These are phyloP conservation scores for Lipophrys pholis DNA, from an alignment of 2,113 vertebrate species.

Conservation along the genomic window DNA sequence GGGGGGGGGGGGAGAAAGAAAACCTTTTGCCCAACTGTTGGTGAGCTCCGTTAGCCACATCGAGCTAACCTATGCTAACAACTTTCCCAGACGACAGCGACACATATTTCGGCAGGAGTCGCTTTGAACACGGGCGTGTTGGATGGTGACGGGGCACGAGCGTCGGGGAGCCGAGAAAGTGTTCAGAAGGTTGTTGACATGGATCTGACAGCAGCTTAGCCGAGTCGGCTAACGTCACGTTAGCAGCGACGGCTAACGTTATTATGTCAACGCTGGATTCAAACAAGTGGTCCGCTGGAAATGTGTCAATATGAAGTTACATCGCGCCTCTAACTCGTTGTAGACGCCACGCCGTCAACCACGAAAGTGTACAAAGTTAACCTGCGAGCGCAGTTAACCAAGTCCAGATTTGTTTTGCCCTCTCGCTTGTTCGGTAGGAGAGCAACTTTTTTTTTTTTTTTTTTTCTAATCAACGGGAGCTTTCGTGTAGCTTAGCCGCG, in stretches of 20 bases:
- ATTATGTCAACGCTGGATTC: slow-evolving; percentile 45
- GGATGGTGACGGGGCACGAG: background rate
- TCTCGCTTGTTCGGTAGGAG: background rate
- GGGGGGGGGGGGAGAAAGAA: no score
- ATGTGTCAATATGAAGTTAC: slow-evolving; percentile 16
- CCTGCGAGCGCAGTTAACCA: no score
- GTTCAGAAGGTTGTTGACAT: background rate
- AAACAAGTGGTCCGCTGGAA: slow-evolving; percentile 70
- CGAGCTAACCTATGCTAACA: slow-evolving; percentile 25
- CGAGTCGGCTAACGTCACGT: slow-evolving; percentile 40
- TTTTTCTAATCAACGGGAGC: slow-evolving; percentile 15
- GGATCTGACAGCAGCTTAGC: slow-evolving; percentile 56
- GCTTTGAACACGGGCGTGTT: background rate
- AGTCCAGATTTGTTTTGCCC: background rate
- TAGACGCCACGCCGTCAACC: background rate
- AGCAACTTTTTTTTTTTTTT: slow-evolving; percentile 37
- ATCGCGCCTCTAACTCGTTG: background rate
- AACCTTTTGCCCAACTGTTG: slow-evolving; percentile 27
- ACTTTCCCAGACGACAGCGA: slow-evolving; percentile 20
- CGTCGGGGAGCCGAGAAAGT: background rate
- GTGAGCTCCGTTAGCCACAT: slow-evolving; percentile 33
- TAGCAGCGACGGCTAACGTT: slow-evolving; percentile 67
- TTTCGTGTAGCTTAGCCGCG: slow-evolving; percentile 45
- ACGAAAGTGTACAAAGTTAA: background rate
- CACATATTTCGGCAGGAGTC: background rate